These are phyloP conservation scores for Macropus fuliginosus DNA, from an alignment of 2,797 vertebrate genomes.

Conservation along the genomic window DNA sequence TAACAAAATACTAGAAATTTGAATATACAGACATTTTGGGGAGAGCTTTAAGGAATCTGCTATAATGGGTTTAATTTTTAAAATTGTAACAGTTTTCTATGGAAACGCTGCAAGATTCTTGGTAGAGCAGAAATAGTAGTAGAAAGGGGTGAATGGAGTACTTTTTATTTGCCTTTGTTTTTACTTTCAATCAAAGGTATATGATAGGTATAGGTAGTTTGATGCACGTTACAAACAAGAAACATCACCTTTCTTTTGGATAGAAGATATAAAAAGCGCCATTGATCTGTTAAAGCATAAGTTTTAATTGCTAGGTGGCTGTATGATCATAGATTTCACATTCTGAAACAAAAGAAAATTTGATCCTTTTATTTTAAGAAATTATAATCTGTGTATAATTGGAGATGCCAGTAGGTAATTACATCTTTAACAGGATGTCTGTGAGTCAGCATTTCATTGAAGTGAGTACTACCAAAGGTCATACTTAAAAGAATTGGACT, in stretches of 20 bases:
- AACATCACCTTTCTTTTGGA: neutral
- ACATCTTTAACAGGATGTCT: neutral
- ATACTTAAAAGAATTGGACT: neutral
- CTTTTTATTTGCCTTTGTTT: neutral
- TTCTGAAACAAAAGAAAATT: neutral
- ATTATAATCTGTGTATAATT: neutral
- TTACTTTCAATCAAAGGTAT: neutral
- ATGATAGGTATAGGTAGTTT: neutral
- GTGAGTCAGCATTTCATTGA: neutral
- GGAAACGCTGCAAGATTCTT: neutral
- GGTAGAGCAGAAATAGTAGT: neutral
- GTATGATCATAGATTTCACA: neutral
- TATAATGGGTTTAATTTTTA: neutral
- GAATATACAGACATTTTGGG: neutral
- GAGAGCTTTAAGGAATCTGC: neutral
- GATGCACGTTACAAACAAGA: neutral
- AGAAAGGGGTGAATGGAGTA: neutral
- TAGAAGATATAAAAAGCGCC: neutral
- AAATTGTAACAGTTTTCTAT: neutral
- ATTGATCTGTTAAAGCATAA: neutral
- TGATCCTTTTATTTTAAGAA: neutral
- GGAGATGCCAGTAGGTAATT: neutral
- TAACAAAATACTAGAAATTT: neutral
- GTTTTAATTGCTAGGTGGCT: neutral
- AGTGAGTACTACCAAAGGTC: neutral